Conservation (phyloP, 2,888 invertebrate genomes). For the Dendrolimus pini region DNA sequence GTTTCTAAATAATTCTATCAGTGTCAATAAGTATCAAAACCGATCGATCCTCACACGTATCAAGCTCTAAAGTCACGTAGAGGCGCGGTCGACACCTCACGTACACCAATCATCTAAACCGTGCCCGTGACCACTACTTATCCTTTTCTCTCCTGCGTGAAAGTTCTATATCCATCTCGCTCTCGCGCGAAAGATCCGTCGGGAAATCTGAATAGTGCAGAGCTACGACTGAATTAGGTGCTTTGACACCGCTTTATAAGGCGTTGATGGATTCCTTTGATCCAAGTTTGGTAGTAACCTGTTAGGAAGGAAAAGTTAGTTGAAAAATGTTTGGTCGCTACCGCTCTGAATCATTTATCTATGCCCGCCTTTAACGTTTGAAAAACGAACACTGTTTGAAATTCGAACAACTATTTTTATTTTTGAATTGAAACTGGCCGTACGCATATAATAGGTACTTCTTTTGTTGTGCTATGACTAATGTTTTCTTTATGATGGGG, state of each 20-base stretch:
- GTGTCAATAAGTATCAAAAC: slow-evolving; percentile 42
- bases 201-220: slow-evolving; percentile 68
- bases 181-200: slow-evolving; percentile 46
- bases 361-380: no score
- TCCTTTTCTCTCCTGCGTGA: slow-evolving; percentile 29
- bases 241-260: slow-evolving; percentile 66
- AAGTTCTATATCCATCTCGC: slow-evolving; percentile 20
- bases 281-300: slow-evolving; percentile 21
- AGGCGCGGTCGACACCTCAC: slow-evolving; percentile 64
- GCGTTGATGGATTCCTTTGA: slow-evolving; percentile 66
- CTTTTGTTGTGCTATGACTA: no score
- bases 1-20: no score
- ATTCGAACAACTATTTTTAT: no score
- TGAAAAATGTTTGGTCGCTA: background rate
- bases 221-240: slow-evolving; percentile 58
- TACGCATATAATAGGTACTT: no score
- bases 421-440: no score
- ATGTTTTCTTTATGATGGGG: no score
- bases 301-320: background rate
- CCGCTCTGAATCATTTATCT: background rate
- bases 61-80: slow-evolving; percentile 60
- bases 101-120: slow-evolving; percentile 71
- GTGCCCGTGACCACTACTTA: slow-evolving; percentile 58
- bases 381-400: no score
- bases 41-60: slow-evolving; percentile 21